Base-by-base conservation (phyloP, 2,113 vertebrate species). In the Ptychochromis oligacanthus region DNA sequence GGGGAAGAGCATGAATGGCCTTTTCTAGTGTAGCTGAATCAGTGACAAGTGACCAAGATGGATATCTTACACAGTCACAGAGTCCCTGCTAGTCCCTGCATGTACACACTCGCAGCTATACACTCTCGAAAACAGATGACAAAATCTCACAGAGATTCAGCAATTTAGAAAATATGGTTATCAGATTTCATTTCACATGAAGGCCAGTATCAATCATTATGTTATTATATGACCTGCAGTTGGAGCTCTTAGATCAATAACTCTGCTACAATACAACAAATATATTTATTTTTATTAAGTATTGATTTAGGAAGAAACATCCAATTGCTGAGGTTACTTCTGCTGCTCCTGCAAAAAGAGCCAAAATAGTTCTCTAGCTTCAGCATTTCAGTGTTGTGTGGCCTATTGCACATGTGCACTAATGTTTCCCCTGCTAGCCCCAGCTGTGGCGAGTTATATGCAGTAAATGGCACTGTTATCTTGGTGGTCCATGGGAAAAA, bases 41-140 rank as follows among this genome's bases (percentile, higher is more conserved):
- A 84, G 70, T 91, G 65, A 84, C 75, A 87, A 59, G 65, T 38
- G 58, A 74, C 70, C 14, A 2, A 56, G 34, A 72, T 72, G 46
- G 31, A 31, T 52, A 14, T 72, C 24, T 12, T 20, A 49, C 49
- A 70, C 40, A 28, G 62, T n/a, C 43, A 70, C 4, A 40, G 4
- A 46, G 43, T 70, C 49, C 43, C 43, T 70, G 15, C 43, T 2
- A 46, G 43, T 70, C 49, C 43, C 43, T 70, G 15, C 43, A 49
- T 28, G 43, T 43, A 49, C 24, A 12, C 65, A 20, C 28, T 12
- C 49, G 43, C 43, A 31, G 43, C 43, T 7, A 12, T 49, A 49
- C 24, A 49, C 46, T 20, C 65, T 20, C 43, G 28, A 40, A 70
- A 52, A 52, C 49, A 72, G 26, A 52, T 13, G 26, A 72, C 43